Percentiles rank a stretch among this genome's conserved stretches.
These are phyloP conservation scores for Eutrigla gurnardus DNA, from an alignment of 2,797 vertebrate species.

Conservation along the genomic window DNA sequence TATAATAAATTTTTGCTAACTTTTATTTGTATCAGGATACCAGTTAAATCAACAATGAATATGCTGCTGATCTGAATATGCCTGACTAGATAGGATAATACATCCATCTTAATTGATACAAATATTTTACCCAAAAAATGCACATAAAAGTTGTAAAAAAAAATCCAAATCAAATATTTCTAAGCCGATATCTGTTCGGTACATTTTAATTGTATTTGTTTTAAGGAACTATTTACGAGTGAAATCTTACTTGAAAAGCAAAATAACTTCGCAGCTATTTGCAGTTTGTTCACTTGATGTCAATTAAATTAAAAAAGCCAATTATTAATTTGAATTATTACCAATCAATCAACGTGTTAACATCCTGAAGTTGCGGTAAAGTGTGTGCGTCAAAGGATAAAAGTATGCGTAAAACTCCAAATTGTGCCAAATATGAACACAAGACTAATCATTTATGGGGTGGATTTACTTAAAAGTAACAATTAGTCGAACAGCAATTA, in stretches of 20 bases:
- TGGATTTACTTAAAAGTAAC: neutral
- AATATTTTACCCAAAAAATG: neutral
- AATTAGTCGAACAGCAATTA: neutral
- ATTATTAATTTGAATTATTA: no score
- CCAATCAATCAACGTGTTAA: no score
- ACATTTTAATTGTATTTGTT: neutral
- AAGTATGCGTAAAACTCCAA: neutral
- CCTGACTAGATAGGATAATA: neutral
- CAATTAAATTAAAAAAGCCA: neutral
- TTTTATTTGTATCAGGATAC: neutral
- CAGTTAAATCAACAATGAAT: no score
- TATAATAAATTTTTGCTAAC: neutral
- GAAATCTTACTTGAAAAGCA: neutral
- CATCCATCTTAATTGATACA: neutral
- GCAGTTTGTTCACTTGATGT: neutral
- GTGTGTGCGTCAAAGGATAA: constrained; percentile 15
- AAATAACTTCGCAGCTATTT: neutral
- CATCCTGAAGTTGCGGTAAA: neutral
- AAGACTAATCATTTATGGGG: neutral
- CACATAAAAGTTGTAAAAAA: no score
- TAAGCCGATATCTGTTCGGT: neutral
- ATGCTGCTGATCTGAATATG: neutral
- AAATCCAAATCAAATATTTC: no score
- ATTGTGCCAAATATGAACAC: neutral
- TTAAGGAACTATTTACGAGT: no score